Conservation (phyloP, 2,797 vertebrate genomes). For the Notamacropus eugenii region DNA sequence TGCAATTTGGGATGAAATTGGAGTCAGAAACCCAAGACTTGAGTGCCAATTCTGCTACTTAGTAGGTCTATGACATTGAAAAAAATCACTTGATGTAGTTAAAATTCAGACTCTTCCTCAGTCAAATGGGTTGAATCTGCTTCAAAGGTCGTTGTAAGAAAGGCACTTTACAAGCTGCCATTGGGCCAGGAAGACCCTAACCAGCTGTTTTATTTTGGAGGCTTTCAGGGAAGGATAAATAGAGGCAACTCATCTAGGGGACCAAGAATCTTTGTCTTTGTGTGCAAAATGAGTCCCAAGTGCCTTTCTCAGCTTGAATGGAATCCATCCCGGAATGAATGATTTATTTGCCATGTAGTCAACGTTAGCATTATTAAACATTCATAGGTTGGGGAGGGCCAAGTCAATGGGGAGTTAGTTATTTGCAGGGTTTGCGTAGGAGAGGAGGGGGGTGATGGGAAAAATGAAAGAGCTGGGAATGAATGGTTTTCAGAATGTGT, state of each 20-base stretch:
- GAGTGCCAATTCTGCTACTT: neutral
- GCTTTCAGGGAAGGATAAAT: neutral
- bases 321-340: neutral
- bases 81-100: neutral
- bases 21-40: neutral
- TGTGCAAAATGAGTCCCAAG: constrained; percentile 43
- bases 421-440: neutral
- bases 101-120: neutral
- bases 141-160: neutral
- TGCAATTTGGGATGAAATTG: neutral
- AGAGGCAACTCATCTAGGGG: constrained; percentile 15
- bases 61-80: neutral
- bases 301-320: constrained; percentile 28
- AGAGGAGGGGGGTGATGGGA: neutral
- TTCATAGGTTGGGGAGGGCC: neutral
- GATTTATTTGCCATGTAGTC: constrained; percentile 4
- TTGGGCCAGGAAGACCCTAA: neutral
- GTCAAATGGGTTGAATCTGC: neutral
- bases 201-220: constrained; percentile 49
- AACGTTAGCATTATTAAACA: neutral
- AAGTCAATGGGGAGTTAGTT: neutral
- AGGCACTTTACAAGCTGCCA: neutral
- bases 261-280: constrained; percentile 20
- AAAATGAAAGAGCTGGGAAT: neutral
- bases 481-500: neutral